Conservation (phyloP, 2,113 vertebrate species). For the Passer montanus region DNA sequence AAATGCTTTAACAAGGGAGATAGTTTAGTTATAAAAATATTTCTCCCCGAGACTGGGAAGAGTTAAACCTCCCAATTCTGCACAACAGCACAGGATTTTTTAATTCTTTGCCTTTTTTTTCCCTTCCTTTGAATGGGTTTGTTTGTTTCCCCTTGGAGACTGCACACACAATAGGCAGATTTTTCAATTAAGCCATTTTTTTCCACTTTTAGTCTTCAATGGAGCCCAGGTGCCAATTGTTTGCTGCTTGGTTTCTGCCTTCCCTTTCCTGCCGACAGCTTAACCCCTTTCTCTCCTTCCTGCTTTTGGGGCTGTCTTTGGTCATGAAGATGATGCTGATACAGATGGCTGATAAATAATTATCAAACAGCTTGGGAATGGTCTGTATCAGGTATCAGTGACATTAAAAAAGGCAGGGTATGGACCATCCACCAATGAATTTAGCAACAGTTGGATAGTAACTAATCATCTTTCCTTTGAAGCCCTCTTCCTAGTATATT, state of each 20-base stretch:
- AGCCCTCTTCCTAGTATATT: background rate
- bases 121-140: background rate
- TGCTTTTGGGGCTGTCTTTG: background rate
- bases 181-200: conserved; percentile 46
- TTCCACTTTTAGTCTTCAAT: conserved; percentile 41
- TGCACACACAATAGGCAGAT: conserved; percentile 40
- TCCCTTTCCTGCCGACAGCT: conserved; percentile 17
- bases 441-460: background rate
- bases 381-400: background rate
- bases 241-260: conserved; percentile 20
- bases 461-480: background rate
- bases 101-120: background rate
- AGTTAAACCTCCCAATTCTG: background rate
- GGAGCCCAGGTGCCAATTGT: conserved; percentile 57
- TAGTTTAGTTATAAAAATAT: background rate
- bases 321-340: background rate
- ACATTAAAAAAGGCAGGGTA: background rate
- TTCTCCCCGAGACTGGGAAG: background rate
- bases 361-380: background rate
- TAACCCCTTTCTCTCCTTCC: conserved; percentile 26
- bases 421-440: background rate
- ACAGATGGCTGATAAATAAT: background rate
- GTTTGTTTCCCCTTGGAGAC: conserved; percentile 38
- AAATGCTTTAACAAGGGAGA: background rate
- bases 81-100: background rate